A percentile compares a stretch with the other conserved stretches of the same genome.
Evolutionary conservation across 2,888 invertebrate species (phyloP).

Genomic region (Sialis fuliginosa): DNA sequence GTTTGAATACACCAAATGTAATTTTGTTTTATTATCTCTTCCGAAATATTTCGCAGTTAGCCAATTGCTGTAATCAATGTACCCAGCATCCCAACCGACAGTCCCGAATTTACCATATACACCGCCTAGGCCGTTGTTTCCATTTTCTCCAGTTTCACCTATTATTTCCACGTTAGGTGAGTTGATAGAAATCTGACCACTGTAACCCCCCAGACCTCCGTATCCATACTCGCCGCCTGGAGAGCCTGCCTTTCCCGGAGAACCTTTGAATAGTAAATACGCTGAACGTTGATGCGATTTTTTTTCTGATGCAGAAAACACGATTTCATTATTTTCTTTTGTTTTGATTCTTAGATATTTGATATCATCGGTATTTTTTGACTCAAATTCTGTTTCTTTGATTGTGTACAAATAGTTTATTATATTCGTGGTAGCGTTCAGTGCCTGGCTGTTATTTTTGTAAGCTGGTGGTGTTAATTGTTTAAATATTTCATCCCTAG

Average conservation of each 20-base stretch:
- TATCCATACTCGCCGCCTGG: constrained; percentile 10
- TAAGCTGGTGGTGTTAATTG: constrained; percentile 4
- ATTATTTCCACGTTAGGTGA: constrained; percentile 1
- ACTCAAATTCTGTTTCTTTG: too few relatives aligned
- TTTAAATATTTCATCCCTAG: neutral
- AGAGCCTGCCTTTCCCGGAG: constrained; percentile 9
- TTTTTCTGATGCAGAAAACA: neutral
- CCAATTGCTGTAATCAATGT: neutral
- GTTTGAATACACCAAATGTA: constrained; percentile 4
- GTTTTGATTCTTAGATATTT: neutral
- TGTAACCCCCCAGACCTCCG: constrained; percentile 11
- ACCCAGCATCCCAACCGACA: constrained; percentile 12
- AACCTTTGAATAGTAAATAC: constrained; percentile 10
- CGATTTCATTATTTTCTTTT: too few relatives aligned
- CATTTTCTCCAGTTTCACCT: constrained; percentile 7
- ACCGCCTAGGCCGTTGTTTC: constrained; percentile 9
- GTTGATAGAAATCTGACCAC: constrained; percentile 9
- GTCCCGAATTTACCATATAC: constrained; percentile 9
- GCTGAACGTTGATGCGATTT: constrained; percentile 4
- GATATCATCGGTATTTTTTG: neutral
- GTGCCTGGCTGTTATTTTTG: neutral
- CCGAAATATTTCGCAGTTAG: neutral
- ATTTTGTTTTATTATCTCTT: constrained; percentile 3
- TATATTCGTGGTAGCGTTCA: too few relatives aligned
- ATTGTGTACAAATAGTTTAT: too few relatives aligned